phyloP scores from a whole-genome alignment of 2,797 vertebrate species.

The Channa striata region DNA sequence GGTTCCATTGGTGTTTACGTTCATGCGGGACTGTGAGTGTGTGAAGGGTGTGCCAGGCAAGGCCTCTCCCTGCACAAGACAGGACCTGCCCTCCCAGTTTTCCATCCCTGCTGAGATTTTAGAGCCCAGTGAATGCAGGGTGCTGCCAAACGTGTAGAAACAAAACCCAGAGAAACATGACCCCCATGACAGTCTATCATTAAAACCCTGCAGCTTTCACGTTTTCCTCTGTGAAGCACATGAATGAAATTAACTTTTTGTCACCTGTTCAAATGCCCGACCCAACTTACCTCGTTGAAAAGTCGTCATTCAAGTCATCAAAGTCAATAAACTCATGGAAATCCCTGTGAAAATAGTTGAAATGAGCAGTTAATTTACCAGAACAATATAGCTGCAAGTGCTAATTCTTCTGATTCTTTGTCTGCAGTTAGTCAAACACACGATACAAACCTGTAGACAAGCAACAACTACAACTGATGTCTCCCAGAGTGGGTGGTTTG shows the following conservation, averaged over 20 bases:
- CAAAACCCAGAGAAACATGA: slow-evolving; percentile 41
- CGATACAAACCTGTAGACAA: slow-evolving; percentile 57
- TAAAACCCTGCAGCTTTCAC: neutral
- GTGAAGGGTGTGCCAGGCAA: slow-evolving; percentile 65
- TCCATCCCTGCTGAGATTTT: slow-evolving; percentile 54
- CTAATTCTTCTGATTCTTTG: neutral
- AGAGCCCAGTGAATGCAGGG: slow-evolving; percentile 47
- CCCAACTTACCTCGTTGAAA: slow-evolving; percentile 54
- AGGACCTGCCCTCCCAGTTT: slow-evolving; percentile 66
- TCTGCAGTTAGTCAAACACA: slow-evolving; percentile 1
- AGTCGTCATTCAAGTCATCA: neutral
- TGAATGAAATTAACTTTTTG: neutral
- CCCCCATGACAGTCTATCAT: slow-evolving; percentile 1
- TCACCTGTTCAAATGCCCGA: neutral
- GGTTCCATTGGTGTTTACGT: slow-evolving; percentile 33
- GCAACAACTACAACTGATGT: slow-evolving; percentile 17
- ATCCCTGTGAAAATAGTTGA: slow-evolving; percentile 6
- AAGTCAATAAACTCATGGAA: slow-evolving; percentile 15
- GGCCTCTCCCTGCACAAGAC: slow-evolving; percentile 79
- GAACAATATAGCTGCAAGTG: slow-evolving; percentile 19
- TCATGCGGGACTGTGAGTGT: slow-evolving; percentile 12
- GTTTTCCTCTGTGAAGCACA: neutral
- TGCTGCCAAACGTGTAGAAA: slow-evolving; percentile 58
- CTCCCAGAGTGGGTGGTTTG: slow-evolving; percentile 13
- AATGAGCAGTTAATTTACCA: neutral